phyloP scores from a whole-genome alignment of 2,888 invertebrate genomes.

The Neoaliturus tenellus region DNA sequence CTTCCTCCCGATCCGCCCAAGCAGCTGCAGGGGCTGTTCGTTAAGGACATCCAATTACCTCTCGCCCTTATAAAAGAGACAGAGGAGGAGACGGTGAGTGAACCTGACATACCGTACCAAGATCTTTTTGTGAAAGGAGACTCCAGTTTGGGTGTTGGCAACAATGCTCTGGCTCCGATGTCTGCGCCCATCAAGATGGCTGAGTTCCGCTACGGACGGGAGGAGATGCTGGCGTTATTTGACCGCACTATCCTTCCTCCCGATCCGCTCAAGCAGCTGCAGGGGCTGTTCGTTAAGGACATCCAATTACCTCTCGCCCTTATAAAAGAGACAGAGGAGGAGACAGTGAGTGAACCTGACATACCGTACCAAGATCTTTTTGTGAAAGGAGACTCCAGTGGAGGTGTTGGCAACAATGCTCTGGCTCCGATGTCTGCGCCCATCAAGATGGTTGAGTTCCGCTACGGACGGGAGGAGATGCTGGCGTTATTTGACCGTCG shows the following conservation, averaged over 20 bases:
- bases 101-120: neutral
- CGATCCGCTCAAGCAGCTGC: conserved; percentile 78
- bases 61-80: conserved; percentile 80
- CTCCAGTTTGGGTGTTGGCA: neutral
- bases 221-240: conserved; percentile 96
- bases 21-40: conserved; percentile 80
- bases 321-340: conserved; percentile 81
- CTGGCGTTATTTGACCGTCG: conserved; percentile 89
- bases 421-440: conserved; percentile 72
- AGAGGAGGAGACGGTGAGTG: conserved; percentile 80
- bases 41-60: conserved; percentile 85
- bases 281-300: conserved; percentile 82
- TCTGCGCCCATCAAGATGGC: conserved; percentile 79
- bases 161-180: conserved; percentile 73
- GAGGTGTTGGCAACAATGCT: conserved; percentile 70
- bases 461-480: conserved; percentile 98
- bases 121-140: no score
- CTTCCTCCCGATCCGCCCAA: conserved; percentile 82
- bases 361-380: no score
- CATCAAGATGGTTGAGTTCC: conserved; percentile 84
- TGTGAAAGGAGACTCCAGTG: neutral
- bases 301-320: conserved; percentile 85
- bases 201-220: conserved; percentile 93
- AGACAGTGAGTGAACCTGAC: conserved; percentile 74
- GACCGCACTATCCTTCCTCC: conserved; percentile 81